Evolutionary conservation across 2,113 vertebrate species (phyloP).

Genomic region (Geococcyx californianus): DNA sequence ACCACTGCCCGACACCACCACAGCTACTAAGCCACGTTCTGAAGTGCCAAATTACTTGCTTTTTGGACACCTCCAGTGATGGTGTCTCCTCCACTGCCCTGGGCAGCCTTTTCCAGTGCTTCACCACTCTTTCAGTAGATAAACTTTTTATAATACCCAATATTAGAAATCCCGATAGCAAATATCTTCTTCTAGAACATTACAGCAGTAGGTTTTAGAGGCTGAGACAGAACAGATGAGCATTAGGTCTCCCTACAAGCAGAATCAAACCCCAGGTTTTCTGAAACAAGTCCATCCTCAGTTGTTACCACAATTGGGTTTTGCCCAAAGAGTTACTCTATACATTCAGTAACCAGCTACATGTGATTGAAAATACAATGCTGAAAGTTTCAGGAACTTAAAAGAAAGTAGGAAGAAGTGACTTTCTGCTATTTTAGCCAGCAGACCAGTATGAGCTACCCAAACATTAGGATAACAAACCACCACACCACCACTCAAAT

Average conservation of each 20-base stretch:
- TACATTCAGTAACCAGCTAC: not conserved
- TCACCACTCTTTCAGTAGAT: no score
- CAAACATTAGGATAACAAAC: conserved; percentile 11
- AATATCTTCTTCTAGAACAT: not conserved
- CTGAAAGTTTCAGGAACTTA: not conserved
- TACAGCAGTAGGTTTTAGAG: not conserved
- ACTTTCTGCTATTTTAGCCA: not conserved
- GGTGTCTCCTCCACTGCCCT: no score
- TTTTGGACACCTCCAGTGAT: no score
- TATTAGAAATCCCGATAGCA: no score
- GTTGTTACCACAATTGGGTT: not conserved
- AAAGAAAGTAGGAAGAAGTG: not conserved
- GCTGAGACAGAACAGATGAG: not conserved
- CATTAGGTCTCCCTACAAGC: not conserved
- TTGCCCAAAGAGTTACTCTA: not conserved
- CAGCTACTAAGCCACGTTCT: no score
- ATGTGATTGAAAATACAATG: not conserved
- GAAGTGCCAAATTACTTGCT: no score
- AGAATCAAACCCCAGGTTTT: not conserved
- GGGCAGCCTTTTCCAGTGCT: no score
- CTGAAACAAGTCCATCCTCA: not conserved
- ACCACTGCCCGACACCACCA: no score
- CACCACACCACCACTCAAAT: conserved; percentile 19
- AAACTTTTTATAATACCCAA: no score
- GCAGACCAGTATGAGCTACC: not conserved